Evolutionary conservation across 2,113 vertebrate genomes (phyloP).

Genomic region (Elephantulus edwardii): DNA sequence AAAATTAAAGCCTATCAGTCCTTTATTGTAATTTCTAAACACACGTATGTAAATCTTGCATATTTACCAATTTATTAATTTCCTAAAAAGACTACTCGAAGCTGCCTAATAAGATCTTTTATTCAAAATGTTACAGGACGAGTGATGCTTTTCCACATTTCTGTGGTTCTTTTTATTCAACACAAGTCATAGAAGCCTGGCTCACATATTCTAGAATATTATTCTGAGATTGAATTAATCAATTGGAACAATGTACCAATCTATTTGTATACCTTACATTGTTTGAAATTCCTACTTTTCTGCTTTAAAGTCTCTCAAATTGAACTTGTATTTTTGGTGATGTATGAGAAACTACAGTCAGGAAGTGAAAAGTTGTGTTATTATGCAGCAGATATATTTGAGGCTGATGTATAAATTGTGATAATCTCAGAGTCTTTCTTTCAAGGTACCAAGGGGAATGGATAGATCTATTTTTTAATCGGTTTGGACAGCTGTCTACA

Average conservation of each 20-base stretch:
- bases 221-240: constrained; percentile 29
- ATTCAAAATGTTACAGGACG: not conserved
- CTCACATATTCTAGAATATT: not conserved
- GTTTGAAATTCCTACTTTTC: not conserved
- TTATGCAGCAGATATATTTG: constrained; percentile 41
- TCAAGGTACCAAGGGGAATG: constrained; percentile 52
- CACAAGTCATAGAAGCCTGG: not conserved
- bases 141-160: not conserved
- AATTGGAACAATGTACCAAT: not conserved
- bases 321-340: not conserved
- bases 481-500: constrained; percentile 76
- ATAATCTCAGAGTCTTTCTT: constrained; percentile 66
- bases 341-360: constrained; percentile 32
- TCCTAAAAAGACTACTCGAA: too few relatives aligned
- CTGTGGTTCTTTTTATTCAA: not conserved
- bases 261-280: not conserved
- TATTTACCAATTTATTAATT: too few relatives aligned
- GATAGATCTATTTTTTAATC: constrained; percentile 74
- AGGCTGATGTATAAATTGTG: constrained; percentile 58
- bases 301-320: not conserved
- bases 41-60: too few relatives aligned
- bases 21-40: too few relatives aligned
- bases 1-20: too few relatives aligned
- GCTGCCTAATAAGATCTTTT: too few relatives aligned
- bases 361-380: constrained; percentile 22